Base-by-base conservation (phyloP, 2,888 invertebrate genomes). In the Corbicula japonica region DNA sequence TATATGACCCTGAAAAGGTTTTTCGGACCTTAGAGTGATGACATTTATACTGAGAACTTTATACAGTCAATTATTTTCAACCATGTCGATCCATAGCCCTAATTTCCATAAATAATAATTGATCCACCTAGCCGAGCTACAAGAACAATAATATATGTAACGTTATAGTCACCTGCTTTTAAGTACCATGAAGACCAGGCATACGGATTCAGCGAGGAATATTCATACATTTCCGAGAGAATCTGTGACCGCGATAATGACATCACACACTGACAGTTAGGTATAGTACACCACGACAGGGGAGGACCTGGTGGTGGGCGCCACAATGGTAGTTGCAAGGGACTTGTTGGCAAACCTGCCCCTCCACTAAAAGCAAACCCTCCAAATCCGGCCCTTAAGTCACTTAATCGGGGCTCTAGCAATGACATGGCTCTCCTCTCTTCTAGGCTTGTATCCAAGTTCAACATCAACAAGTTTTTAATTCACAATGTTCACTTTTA, bases 121-220 rank as follows among this genome's bases (percentile, higher is more conserved):
- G 10, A 56, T 8, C n/a, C n/a, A n/a, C n/a, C n/a, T n/a, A n/a
- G n/a, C n/a, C n/a, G n/a, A n/a, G n/a, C n/a, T n/a, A n/a, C n/a
- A n/a, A n/a, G n/a, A n/a, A n/a, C n/a, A n/a, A n/a, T n/a, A n/a
- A n/a, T n/a, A n/a, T n/a, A n/a, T n/a, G n/a, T n/a, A n/a, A n/a
- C n/a, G n/a, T n/a, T n/a, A 54, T 26, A 46, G 34, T 81, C 76
- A 87, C 87, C 85, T 82, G 87, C 63, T 78, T 87, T 87, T 21
- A 83, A 69, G 61, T 86, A 87, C 87, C 87, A 87, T 38, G 86
- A 69, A 21, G 84, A 76, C 81, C 83, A 84, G 12, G 75, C 70
- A 34, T 82, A 74, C 26, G 70, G 48, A 34, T 54, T 62, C 34
- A 46, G 26, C 34, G 71, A 62, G n/a, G 81, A 74, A 63, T 82